phyloP scores from a whole-genome alignment of 1,140 invertebrate genomes.

The Bombus difficillimus region DNA sequence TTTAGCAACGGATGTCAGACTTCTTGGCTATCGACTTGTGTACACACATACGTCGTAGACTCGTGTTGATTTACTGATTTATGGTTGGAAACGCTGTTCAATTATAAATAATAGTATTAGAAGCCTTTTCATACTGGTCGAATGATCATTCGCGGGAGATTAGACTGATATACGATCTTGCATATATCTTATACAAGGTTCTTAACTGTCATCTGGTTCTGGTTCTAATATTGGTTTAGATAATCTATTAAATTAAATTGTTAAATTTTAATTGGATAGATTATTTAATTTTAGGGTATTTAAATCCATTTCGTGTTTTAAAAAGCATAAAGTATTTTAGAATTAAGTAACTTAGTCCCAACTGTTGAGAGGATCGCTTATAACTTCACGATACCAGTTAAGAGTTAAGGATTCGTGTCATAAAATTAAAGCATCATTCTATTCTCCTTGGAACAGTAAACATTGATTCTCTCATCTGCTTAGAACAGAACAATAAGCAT shows the following conservation, averaged over 20 bases:
- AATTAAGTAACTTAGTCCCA: not conserved
- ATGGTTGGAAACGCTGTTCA: not conserved
- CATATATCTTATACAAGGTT: not conserved
- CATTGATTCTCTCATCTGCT: not conserved
- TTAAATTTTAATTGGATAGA: not conserved
- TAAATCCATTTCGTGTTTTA: no score
- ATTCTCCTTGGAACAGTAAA: not conserved
- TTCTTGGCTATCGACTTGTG: not conserved
- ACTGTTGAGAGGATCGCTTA: not conserved
- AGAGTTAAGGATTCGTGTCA: not conserved
- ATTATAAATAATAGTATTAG: not conserved
- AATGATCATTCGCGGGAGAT: not conserved
- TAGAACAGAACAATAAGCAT: not conserved
- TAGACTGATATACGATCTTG: not conserved
- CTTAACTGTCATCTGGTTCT: not conserved
- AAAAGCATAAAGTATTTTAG: no score
- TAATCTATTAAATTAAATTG: not conserved
- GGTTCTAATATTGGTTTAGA: not conserved
- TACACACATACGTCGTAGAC: not conserved
- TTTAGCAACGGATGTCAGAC: not conserved
- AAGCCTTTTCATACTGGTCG: not conserved
- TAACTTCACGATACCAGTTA: not conserved
- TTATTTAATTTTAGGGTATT: no score
- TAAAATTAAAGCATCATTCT: not conserved
- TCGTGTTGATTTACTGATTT: not conserved